These are phyloP conservation scores for Pseudopodoces humilis DNA, from an alignment of 2,113 vertebrate species.

Conservation along the genomic window DNA sequence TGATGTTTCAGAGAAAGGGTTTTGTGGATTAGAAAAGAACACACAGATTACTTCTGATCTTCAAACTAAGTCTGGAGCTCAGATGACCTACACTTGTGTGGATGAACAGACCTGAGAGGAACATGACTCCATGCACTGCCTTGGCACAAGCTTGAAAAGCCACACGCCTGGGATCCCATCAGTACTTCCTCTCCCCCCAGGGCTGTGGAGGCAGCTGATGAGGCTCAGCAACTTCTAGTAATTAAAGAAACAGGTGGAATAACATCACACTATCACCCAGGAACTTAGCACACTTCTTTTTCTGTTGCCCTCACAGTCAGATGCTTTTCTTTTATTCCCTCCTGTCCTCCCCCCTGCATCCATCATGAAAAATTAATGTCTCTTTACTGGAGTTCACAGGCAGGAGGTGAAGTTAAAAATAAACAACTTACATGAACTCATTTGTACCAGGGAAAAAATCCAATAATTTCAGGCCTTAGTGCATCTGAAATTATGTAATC, in stretches of 20 bases:
- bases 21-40: not conserved
- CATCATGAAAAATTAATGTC: conserved; percentile 12
- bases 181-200: not conserved
- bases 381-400: not conserved
- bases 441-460: not conserved
- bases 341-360: not conserved
- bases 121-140: fast-evolving
- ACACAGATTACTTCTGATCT: conserved; percentile 21
- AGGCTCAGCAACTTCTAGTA: conserved; percentile 8
- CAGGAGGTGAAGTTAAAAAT: conserved; percentile 29
- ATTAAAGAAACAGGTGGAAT: conserved; percentile 51
- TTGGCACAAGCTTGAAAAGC: not conserved
- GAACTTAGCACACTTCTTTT: not conserved
- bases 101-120: not conserved
- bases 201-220: not conserved
- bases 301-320: not conserved
- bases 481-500: conserved; percentile 42
- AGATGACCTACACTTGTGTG: not conserved
- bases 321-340: not conserved
- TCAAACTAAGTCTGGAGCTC: not conserved
- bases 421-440: not conserved
- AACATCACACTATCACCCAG: not conserved
- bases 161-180: not conserved
- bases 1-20: not conserved
- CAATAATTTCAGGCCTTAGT: conserved; percentile 5